Conservation (phyloP, 2,888 invertebrate species). For the Ichneumoninae sp. region DNA sequence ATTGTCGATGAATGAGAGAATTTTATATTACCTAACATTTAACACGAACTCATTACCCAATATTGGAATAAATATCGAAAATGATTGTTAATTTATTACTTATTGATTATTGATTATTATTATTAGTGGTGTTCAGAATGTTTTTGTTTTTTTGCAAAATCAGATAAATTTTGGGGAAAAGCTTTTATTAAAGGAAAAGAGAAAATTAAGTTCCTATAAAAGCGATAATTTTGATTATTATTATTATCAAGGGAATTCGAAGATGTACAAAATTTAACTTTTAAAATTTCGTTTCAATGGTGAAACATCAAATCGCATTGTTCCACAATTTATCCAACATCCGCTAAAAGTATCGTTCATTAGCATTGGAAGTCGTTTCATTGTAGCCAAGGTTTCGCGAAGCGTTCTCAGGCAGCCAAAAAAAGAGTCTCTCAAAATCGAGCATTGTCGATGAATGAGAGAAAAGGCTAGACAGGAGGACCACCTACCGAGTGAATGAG, state of each 20-base stretch:
- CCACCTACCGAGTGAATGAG: slow-evolving; percentile 55
- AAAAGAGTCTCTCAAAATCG: slow-evolving; percentile 40
- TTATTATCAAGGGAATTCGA: too few relatives aligned
- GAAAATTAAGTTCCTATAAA: too few relatives aligned
- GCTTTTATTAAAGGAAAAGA: too few relatives aligned
- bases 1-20: slow-evolving; percentile 47
- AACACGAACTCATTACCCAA: too few relatives aligned
- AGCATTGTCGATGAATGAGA: slow-evolving; percentile 42
- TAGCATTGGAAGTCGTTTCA: neutral
- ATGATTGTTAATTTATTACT: too few relatives aligned
- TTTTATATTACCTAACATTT: too few relatives aligned
- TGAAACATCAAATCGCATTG: neutral
- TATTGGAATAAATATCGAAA: too few relatives aligned
- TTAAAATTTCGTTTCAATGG: neutral
- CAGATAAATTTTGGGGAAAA: too few relatives aligned
- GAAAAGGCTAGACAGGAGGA: slow-evolving; percentile 48
- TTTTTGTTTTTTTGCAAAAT: too few relatives aligned
- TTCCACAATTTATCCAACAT: neutral
- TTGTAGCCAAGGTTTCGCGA: neutral
- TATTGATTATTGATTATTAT: too few relatives aligned
- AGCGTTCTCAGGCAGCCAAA: slow-evolving; percentile 39
- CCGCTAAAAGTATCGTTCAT: neutral
- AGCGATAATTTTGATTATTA: too few relatives aligned
- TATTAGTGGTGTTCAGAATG: neutral
- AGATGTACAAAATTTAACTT: neutral